phyloP scores from a whole-genome alignment of 1,140 invertebrate species.

The Heliothis virescens region DNA sequence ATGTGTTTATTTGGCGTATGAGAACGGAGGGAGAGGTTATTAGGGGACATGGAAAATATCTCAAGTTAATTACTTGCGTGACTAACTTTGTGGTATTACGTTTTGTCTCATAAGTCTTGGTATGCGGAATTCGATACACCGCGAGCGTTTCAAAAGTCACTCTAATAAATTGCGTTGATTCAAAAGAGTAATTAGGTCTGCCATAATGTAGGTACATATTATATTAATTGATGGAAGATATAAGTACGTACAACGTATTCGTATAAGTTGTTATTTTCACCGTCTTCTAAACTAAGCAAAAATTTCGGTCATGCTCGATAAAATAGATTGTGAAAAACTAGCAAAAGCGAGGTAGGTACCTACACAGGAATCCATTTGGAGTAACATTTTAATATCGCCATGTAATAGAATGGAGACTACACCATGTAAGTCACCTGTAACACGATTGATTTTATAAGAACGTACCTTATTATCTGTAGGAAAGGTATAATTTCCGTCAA shows the following conservation, averaged over 20 bases:
- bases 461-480: slow-evolving; percentile 3
- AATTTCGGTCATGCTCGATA: no score
- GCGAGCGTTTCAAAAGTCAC: neutral
- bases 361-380: neutral
- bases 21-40: neutral
- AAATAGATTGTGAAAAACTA: no score
- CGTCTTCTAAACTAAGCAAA: no score
- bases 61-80: slow-evolving; percentile 4
- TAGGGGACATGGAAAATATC: neutral
- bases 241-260: no score
- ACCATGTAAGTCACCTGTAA: neutral
- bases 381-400: slow-evolving; percentile 20
- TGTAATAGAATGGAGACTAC: neutral
- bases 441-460: neutral
- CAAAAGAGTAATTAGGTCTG: neutral
- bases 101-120: neutral
- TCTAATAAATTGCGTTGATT: neutral
- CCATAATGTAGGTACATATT: no score
- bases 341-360: no score
- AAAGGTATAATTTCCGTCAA: slow-evolving; percentile 20
- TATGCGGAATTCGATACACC: neutral
- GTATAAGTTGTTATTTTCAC: no score
- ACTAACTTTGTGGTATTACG: neutral
- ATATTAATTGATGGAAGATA: no score
- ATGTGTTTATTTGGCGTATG: neutral